A percentile compares a stretch with the other conserved stretches of the same genome.
These are phyloP conservation scores for Chymomyza procnemis DNA, from an alignment of 2,888 invertebrate genomes.

Conservation along the genomic window DNA sequence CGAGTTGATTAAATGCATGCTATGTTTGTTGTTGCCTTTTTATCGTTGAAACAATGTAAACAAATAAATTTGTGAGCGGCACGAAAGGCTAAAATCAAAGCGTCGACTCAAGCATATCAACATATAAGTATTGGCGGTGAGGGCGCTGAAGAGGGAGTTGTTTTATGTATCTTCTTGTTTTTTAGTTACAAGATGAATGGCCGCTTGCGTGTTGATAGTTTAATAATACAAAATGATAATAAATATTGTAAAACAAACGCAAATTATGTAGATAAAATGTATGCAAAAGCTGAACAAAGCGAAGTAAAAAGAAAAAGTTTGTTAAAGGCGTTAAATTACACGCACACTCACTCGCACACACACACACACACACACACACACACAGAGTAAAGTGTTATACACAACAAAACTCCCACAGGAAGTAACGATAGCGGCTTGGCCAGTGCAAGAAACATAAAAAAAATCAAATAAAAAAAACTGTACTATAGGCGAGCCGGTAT, in stretches of 20 bases:
- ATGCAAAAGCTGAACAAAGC: slow-evolving; percentile 8
- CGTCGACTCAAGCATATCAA: not conserved
- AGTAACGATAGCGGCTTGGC: slow-evolving; percentile 56
- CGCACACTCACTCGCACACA: slow-evolving; percentile 13
- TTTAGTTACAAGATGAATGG: not conserved
- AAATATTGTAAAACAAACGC: slow-evolving; percentile 33
- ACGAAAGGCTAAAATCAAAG: slow-evolving; percentile 31
- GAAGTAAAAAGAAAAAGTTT: slow-evolving; percentile 10
- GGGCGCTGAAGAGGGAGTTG: not conserved
- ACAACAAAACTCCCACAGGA: slow-evolving; percentile 65
- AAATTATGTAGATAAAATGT: slow-evolving; percentile 49
- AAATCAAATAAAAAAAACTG: slow-evolving; percentile 31
- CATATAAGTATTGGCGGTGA: not conserved
- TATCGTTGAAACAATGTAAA: slow-evolving; percentile 24
- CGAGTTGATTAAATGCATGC: not conserved
- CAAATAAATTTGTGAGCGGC: slow-evolving; percentile 33
- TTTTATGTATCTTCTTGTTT: not conserved
- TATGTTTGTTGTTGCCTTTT: slow-evolving; percentile 12
- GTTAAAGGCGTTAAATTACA: slow-evolving; percentile 55
- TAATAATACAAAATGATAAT: slow-evolving; percentile 27
- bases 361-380: not conserved
- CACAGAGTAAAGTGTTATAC: not conserved
- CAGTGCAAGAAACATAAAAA: not conserved
- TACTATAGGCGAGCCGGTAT: slow-evolving; percentile 20
- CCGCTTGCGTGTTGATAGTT: not conserved